Evolutionary conservation across 2,888 invertebrate genomes (phyloP), one percentile per base, ranked within the genome.

Genomic region (Cephalotes varians): DNA sequence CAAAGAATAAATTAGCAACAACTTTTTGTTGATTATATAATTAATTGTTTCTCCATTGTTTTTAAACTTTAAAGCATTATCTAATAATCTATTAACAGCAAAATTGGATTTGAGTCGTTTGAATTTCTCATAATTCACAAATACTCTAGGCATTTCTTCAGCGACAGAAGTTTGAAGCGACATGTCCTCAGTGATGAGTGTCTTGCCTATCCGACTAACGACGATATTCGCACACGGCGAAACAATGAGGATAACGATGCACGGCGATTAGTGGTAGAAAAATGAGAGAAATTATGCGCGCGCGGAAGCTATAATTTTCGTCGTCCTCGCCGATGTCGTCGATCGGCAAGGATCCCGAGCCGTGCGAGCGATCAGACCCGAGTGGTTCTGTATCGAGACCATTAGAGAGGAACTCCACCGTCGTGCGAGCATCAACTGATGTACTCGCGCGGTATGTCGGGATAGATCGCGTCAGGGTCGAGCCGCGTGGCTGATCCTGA

Each of bases 321-420:
- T 5, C 49, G 18, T 77, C 18, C n/a, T 31, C 67, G 65, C n/a
- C 28, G 25, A 74, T 12, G 7, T 10, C 73, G 67, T 87, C 72
- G 86, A 80, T 79, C 56, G 34, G 25, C 10, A 56, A 37, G 44
- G 44, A 18, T 25, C 21, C 15, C 77, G 77, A 31, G 21, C 47
- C 28, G 81, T 74, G 79, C 86, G 83, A 56, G 85, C 85, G 85
- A 88, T 91, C 88, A 92, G 87, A 93, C 93, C 89, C 91, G 89
- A 88, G 92, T 93, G 87, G 80, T 92, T 87, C 88, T 92, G 87
- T 88, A 89, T 83, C 88, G 88, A 82, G 90, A 93, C 90, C 93
- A 91, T 92, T 93, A 92, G 91, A 93, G 93, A 91, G 92, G 90
- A 92, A 92, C 93, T 93, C 93, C 92, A 92, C 92, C 93, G 87